phyloP scores from a whole-genome alignment of 2,113 vertebrate genomes.

The Ochotona princeps region DNA sequence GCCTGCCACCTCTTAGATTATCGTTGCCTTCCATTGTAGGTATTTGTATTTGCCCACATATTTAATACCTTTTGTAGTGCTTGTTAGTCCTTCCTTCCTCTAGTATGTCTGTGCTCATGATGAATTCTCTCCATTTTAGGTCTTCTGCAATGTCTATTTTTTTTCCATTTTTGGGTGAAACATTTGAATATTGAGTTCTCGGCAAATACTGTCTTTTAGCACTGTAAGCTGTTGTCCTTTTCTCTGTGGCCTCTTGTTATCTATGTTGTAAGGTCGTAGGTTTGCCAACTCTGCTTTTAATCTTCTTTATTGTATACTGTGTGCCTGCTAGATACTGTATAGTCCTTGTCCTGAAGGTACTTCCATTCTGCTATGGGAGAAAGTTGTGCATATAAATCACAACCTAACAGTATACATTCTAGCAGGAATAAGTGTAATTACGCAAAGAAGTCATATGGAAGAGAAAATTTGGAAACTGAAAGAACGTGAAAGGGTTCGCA shows the following conservation, averaged over 20 bases:
- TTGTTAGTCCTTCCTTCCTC: slow-evolving; percentile 7
- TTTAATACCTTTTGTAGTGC: background rate
- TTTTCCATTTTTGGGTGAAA: background rate
- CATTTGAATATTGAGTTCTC: background rate
- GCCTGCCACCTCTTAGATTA: slow-evolving; percentile 9
- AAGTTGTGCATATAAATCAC: background rate
- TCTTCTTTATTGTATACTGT: slow-evolving; percentile 28
- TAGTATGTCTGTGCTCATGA: slow-evolving; percentile 13
- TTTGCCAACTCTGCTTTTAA: slow-evolving; percentile 1
- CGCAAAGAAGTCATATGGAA: background rate
- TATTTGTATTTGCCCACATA: slow-evolving; percentile 5
- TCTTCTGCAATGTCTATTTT: slow-evolving; percentile 22
- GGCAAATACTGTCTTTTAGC: background rate
- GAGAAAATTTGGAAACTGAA: background rate
- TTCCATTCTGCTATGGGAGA: background rate
- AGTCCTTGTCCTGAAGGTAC: background rate
- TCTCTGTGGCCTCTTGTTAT: slow-evolving; percentile 21
- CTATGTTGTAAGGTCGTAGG: background rate
- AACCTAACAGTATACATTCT: background rate
- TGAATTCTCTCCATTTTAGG: background rate
- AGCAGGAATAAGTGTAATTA: background rate
- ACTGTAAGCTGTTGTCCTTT: background rate
- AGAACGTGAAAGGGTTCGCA: slow-evolving; percentile 15
- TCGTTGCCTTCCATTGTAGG: slow-evolving; percentile 14
- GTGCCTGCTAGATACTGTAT: background rate